Percentiles rank a stretch among this genome's conserved stretches.
Conservation (phyloP, 2,888 invertebrate genomes). For the Drosophila meridiana region DNA sequence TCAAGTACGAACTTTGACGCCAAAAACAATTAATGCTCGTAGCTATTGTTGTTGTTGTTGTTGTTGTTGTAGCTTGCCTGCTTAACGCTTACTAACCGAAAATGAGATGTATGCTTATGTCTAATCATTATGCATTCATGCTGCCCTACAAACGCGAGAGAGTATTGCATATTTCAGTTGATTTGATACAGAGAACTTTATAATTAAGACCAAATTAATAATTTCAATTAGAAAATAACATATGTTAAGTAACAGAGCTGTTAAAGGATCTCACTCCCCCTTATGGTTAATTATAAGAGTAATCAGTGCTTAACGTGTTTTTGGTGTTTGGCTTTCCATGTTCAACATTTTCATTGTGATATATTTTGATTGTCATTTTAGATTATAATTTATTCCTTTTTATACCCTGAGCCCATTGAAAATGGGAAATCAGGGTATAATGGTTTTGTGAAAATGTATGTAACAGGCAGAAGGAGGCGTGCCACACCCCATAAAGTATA, state of each 20-base stretch:
- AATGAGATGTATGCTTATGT: conserved; percentile 37
- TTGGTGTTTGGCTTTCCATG: conserved; percentile 22
- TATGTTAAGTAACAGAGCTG: conserved; percentile 11
- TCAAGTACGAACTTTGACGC: conserved; percentile 80
- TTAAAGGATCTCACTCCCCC: neutral
- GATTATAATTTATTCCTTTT: conserved; percentile 65
- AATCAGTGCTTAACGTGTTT: conserved; percentile 11
- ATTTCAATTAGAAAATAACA: conserved; percentile 2
- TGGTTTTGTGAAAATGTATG: too few species aligned
- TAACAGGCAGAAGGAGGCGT: too few species aligned
- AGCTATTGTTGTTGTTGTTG: conserved; percentile 24
- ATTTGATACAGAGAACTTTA: neutral
- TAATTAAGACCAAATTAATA: neutral
- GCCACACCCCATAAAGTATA: too few species aligned
- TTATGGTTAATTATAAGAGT: conserved; percentile 8
- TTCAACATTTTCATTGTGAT: conserved; percentile 27
- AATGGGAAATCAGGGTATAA: too few species aligned
- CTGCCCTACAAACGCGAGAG: conserved; percentile 22
- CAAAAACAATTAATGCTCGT: conserved; percentile 36
- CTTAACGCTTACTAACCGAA: conserved; percentile 45
- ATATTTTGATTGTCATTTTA: conserved; percentile 44
- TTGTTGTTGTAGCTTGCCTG: conserved; percentile 29
- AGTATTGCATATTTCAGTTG: conserved; percentile 9
- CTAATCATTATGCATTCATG: conserved; percentile 45
- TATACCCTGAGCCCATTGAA: too few species aligned